Evolutionary conservation across 2,888 invertebrate genomes (phyloP).

Genomic region (Caradrina clavipalpis): DNA sequence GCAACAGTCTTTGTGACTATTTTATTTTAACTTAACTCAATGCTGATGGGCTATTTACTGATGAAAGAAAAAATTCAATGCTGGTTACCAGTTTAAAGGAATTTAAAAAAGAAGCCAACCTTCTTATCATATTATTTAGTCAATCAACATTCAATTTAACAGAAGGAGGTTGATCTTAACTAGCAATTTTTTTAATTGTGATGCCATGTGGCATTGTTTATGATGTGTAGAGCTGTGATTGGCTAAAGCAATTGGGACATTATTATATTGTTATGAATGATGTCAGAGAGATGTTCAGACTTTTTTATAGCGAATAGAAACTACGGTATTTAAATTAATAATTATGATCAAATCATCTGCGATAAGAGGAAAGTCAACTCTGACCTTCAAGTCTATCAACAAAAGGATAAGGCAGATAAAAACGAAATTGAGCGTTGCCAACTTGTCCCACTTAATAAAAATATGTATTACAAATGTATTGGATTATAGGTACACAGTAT

Average conservation of each 20-base stretch:
- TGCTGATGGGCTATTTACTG: too few relatives aligned
- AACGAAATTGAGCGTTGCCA: constrained; percentile 19
- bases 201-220: constrained; percentile 31
- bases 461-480: not conserved
- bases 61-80: too few relatives aligned
- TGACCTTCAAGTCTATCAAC: constrained; percentile 23
- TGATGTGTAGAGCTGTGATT: constrained; percentile 50
- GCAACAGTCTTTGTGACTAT: not conserved
- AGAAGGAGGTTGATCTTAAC: not conserved
- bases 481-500: not conserved
- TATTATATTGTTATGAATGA: not conserved
- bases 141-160: not conserved
- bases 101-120: not conserved
- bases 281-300: not conserved
- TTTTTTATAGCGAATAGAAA: not conserved
- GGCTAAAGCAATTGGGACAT: constrained; percentile 11
- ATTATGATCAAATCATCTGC: not conserved
- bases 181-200: not conserved
- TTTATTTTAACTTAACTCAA: not conserved
- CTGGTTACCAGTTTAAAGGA: too few relatives aligned
- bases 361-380: constrained; percentile 17
- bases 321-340: constrained; percentile 10
- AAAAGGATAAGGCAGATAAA: constrained; percentile 33
- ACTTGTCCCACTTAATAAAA: not conserved
- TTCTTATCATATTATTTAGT: not conserved